Evolutionary conservation across 2,113 vertebrate species (phyloP), one percentile per base, ranked within the genome.

Genomic region (Nesogale talazaci): DNA sequence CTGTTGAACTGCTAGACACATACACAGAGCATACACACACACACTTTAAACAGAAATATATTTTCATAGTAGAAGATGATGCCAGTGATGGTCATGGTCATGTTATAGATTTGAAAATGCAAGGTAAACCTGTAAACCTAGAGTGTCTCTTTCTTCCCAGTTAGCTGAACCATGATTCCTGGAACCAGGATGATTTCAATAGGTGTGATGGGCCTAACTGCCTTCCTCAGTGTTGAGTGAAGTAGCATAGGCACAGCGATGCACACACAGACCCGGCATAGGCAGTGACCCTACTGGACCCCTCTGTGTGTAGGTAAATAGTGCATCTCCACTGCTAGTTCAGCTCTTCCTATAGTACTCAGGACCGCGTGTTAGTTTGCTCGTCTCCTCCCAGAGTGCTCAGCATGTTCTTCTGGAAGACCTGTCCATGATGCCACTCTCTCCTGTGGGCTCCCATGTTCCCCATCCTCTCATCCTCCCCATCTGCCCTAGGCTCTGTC

Each of bases 61-160:
- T 38, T 85, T 61, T 63, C 87, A 4, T 40, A 14, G 6, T 82
- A 83, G 78, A 82, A 82, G 61, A 88, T 75, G 72, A 89, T 59
- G 70, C 90, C 80, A 74, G 2, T 81, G 92, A 75, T 81, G 83
- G 86, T 72, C 69, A 72, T 79, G 86, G n/a, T 72, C 70, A 90
- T 57, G 40, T 80, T 36, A 36, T 63, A 75, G 31, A 14, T 83
- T 83, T 86, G 31, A 85, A 76, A 83, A 91, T 76, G 52, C n/a
- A 34, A 16, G 34, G 16, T 81, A 61, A 25, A 38, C 86, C 76
- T n/a, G n/a, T n/a, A n/a, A n/a, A n/a, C 59, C 1, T 42, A 56
- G 5, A 52, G 27, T 78, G 31, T 67, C 88, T 88, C 19, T 59
- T 76, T 86, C 38, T 88, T 65, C 38, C 82, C 34, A 70, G 67